Conservation (phyloP, 2,888 invertebrate genomes). For the Orthosia incerta region DNA sequence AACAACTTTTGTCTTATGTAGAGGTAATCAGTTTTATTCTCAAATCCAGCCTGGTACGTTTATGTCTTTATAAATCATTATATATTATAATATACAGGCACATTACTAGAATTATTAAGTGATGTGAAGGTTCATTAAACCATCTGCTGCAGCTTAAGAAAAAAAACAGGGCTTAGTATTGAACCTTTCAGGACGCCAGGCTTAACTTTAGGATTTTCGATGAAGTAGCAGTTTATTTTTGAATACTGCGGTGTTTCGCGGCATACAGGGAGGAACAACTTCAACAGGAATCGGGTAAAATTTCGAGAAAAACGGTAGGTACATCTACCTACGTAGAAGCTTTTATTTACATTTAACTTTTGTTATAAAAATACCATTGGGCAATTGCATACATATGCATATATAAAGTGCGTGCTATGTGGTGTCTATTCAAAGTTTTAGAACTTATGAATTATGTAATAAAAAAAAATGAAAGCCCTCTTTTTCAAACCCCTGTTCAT, state of each 20-base stretch:
- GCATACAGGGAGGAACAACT: neutral
- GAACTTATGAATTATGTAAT: too few relatives aligned
- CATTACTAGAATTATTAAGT: slow-evolving; percentile 1
- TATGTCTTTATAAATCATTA: neutral
- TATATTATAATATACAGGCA: neutral
- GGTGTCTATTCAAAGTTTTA: too few relatives aligned
- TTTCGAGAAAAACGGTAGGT: neutral
- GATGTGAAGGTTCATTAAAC: neutral
- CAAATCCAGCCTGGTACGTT: neutral
- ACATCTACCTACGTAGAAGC: neutral
- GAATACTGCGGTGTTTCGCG: neutral
- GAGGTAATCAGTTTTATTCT: slow-evolving; percentile 2
- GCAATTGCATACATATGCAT: neutral
- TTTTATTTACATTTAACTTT: neutral
- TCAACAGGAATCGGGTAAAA: neutral
- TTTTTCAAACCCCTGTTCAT: slow-evolving; percentile 1
- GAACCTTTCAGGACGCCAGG: neutral
- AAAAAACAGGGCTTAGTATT: neutral
- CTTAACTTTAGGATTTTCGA: neutral
- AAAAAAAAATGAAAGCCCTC: too few relatives aligned
- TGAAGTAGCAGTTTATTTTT: neutral
- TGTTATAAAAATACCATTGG: neutral
- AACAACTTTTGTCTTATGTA: neutral
- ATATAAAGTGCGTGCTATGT: too few relatives aligned
- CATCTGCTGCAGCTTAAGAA: neutral